Evolutionary conservation across 2,888 invertebrate genomes (phyloP).

Genomic region (Dione juno): DNA sequence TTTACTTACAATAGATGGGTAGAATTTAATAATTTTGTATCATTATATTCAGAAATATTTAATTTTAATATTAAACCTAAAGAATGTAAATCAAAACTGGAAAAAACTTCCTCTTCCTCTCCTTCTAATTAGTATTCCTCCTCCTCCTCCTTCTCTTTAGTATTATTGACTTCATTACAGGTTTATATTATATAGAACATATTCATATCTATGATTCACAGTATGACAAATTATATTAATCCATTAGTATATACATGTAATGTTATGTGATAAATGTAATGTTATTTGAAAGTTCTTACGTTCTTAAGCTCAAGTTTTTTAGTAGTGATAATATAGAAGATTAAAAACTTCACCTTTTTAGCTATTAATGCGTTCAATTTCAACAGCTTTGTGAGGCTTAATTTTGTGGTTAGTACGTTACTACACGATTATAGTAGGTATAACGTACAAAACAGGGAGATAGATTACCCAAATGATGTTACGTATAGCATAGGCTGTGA

Average conservation of each 20-base stretch:
- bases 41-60: not conserved
- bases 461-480: slow-evolving; percentile 36
- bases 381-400: slow-evolving; percentile 45
- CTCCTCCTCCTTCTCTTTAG: no score
- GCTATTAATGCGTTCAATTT: slow-evolving; percentile 68
- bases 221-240: no score
- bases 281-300: no score
- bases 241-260: no score
- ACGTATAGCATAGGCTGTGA: slow-evolving; percentile 40
- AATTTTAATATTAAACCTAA: not conserved
- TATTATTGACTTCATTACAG: no score
- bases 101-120: no score
- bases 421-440: slow-evolving; percentile 32
- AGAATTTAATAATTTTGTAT: not conserved
- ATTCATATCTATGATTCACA: no score
- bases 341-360: slow-evolving; percentile 65
- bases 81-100: no score
- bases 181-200: no score
- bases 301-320: not conserved
- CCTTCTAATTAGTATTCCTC: no score
- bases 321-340: slow-evolving; percentile 44
- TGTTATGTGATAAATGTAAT: no score
- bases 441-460: slow-evolving; percentile 32
- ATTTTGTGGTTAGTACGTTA: slow-evolving; percentile 38
- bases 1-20: not conserved